phyloP scores from a whole-genome alignment of 2,113 vertebrate species.

The Falcunculus frontatus region DNA sequence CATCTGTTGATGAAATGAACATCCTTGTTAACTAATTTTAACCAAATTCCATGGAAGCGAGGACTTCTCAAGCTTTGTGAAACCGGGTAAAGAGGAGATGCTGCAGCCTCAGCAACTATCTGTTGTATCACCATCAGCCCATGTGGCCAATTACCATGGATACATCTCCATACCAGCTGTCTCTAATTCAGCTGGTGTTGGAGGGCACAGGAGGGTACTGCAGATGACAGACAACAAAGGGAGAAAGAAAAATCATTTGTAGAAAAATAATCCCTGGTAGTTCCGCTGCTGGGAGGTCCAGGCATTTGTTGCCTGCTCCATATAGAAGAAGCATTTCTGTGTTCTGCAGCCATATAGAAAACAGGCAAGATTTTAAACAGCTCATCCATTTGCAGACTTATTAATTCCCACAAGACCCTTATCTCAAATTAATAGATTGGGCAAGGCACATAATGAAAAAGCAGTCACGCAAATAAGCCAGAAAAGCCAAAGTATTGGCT shows the following conservation, averaged over 20 bases:
- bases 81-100: not conserved
- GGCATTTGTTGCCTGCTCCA: not conserved
- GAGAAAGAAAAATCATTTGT: not conserved
- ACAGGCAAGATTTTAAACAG: not conserved
- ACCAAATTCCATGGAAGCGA: accelerated
- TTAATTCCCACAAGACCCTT: not conserved
- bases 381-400: not conserved
- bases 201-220: not conserved
- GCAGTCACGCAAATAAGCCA: not conserved
- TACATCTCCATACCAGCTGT: not conserved
- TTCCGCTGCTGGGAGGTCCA: not conserved
- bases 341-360: not conserved
- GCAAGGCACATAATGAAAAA: not conserved
- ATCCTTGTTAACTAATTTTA: not conserved
- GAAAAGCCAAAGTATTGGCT: not conserved
- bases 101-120: not conserved
- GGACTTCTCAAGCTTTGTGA: not conserved
- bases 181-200: not conserved
- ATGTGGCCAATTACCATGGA: not conserved
- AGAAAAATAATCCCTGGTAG: not conserved
- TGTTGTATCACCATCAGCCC: not conserved
- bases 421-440: not conserved
- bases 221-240: not conserved
- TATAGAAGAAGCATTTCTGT: not conserved
- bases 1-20: not conserved